Evolutionary conservation across 1,140 invertebrate genomes (phyloP).

Genomic region (Aporrectodea caliginosa): DNA sequence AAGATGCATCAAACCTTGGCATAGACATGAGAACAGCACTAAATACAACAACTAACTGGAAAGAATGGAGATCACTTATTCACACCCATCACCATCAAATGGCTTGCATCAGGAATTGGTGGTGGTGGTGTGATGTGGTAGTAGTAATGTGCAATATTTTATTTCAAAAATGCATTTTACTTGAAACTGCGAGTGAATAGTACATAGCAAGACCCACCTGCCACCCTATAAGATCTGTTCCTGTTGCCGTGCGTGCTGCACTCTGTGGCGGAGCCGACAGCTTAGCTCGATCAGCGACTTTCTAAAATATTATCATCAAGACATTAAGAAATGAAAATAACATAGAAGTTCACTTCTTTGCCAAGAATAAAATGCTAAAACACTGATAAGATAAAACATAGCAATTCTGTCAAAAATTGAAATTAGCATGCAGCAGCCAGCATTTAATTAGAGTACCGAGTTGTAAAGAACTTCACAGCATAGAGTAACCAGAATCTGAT

Average conservation of each 20-base stretch:
- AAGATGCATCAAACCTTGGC: too few relatives aligned
- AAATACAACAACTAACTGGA: too few relatives aligned
- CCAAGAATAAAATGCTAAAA: background rate
- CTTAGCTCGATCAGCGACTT: background rate
- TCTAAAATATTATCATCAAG: background rate
- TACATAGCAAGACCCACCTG: background rate
- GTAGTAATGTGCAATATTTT: background rate
- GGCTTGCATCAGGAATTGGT: background rate
- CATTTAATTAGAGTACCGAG: background rate
- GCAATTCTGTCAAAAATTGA: background rate
- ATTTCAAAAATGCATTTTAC: too few relatives aligned
- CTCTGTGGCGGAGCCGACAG: background rate
- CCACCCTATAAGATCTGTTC: background rate
- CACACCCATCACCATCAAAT: background rate
- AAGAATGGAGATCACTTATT: conserved; percentile 1
- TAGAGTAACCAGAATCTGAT: background rate
- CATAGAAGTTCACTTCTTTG: background rate
- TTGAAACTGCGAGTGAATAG: too few relatives aligned
- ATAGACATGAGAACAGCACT: too few relatives aligned
- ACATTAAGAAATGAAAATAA: background rate
- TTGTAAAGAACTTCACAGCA: background rate
- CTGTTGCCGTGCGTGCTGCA: background rate
- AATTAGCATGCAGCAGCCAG: background rate
- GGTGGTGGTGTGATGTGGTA: background rate
- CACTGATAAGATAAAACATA: background rate